Percentiles rank a stretch among this genome's conserved stretches.
phyloP scores from a whole-genome alignment of 2,888 invertebrate genomes.

The Galerucella pusilla region DNA sequence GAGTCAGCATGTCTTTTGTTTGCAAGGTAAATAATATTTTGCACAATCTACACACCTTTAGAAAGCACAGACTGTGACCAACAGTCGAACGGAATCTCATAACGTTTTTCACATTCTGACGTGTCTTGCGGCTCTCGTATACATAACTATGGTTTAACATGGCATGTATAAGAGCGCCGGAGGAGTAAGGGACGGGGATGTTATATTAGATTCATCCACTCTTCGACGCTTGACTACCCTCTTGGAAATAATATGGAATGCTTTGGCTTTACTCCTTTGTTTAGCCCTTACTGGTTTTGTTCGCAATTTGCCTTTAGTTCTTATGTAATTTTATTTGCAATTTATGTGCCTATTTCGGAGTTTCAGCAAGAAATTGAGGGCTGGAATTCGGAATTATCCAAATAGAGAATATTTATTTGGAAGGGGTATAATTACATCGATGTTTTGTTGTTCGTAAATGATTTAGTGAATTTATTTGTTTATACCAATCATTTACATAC shows the following conservation, averaged over 20 bases:
- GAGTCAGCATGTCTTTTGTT: conserved; percentile 65
- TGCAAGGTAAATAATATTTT: conserved; percentile 80
- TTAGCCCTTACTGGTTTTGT: conserved; percentile 49
- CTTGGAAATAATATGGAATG: conserved; percentile 60
- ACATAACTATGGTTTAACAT: conserved; percentile 64
- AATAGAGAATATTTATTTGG: conserved; percentile 7
- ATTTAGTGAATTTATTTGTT: too few relatives aligned
- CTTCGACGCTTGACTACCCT: conserved; percentile 59
- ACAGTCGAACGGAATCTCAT: conserved; percentile 15
- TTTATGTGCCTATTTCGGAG: conserved; percentile 21
- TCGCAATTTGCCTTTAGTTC: conserved; percentile 51
- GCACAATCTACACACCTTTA: conserved; percentile 76
- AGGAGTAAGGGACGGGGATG: conserved; percentile 42
- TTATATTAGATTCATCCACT: conserved; percentile 63
- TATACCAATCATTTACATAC: too few relatives aligned
- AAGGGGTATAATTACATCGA: neutral
- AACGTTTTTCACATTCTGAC: conserved; percentile 54
- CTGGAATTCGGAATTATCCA: neutral
- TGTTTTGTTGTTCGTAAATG: too few relatives aligned
- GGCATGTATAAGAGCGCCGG: conserved; percentile 55
- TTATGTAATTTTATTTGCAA: conserved; percentile 43
- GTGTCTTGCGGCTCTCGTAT: conserved; percentile 58
- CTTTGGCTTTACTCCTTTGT: conserved; percentile 56
- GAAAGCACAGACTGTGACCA: conserved; percentile 61
- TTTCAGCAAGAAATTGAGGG: conserved; percentile 15